A percentile compares a stretch with the other conserved stretches of the same genome.
Conservation (phyloP, 1,140 invertebrate species). For the Plectus sambesii region DNA sequence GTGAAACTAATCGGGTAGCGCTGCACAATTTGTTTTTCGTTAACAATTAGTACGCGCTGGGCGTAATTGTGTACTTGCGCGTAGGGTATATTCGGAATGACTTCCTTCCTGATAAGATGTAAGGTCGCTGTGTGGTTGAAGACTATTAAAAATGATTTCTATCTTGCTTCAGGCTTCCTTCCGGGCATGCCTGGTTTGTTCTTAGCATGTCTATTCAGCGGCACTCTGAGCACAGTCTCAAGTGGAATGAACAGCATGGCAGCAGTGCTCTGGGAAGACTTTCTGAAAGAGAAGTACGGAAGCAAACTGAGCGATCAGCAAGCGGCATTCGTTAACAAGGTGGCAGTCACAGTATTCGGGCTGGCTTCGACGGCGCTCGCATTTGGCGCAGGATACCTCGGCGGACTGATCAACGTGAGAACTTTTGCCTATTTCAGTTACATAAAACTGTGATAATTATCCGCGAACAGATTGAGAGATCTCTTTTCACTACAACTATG, state of each 20-base stretch:
- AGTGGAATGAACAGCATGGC: conserved; percentile 6
- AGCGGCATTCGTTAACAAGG: conserved; percentile 19
- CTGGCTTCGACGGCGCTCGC: conserved; percentile 18
- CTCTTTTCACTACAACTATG: no score
- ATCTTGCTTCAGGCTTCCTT: not conserved
- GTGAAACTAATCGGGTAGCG: no score
- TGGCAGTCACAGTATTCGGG: conserved; percentile 15
- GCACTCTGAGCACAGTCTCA: conserved; percentile 1
- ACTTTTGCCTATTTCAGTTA: no score
- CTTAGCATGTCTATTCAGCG: conserved; percentile 1
- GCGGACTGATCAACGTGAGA: conserved; percentile 24
- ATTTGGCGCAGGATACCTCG: conserved; percentile 23
- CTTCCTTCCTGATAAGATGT: no score
- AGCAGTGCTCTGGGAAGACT: conserved; percentile 4
- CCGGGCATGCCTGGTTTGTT: conserved; percentile 3
- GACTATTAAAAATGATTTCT: no score
- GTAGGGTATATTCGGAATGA: no score
- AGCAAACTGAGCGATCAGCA: conserved; percentile 15
- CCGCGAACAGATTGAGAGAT: no score
- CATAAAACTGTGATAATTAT: no score
- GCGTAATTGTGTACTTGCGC: no score
- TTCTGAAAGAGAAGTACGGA: conserved; percentile 16
- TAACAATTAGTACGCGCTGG: no score
- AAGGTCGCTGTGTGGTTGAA: no score
- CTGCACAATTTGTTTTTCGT: no score